Evolutionary conservation across 2,797 vertebrate genomes (phyloP).

Genomic region (Rhynchotus rufescens): DNA sequence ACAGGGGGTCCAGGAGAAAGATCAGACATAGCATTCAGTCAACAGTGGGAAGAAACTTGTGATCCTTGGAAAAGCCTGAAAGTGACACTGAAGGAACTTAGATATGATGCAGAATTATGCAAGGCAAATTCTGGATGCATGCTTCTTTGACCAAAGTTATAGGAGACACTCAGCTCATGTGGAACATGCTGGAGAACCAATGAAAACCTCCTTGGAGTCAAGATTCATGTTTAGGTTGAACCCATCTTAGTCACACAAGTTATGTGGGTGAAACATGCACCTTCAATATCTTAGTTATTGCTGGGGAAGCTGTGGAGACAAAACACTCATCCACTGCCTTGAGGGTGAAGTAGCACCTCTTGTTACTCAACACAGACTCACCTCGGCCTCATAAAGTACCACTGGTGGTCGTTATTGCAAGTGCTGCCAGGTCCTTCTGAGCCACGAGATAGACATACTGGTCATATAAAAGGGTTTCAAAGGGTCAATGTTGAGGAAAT

Average conservation of each 20-base stretch:
- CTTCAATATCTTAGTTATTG: conserved; percentile 9
- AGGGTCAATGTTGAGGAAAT: not conserved
- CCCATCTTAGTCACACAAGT: not conserved
- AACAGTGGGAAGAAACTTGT: not conserved
- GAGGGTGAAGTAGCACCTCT: not conserved
- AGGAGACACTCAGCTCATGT: not conserved
- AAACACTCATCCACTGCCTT: not conserved
- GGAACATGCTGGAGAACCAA: conserved; percentile 15
- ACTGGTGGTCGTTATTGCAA: not conserved
- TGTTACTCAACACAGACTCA: not conserved
- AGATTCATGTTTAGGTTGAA: conserved; percentile 38
- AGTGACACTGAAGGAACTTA: not conserved
- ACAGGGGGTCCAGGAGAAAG: conserved; percentile 80
- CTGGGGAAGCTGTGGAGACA: not conserved
- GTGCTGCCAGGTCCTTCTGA: conserved; percentile 9
- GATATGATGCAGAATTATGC: not conserved
- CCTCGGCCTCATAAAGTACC: not conserved
- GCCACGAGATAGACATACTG: not conserved
- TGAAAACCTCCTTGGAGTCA: conserved; percentile 2
- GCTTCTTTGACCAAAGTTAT: not conserved
- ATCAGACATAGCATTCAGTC: conserved; percentile 53
- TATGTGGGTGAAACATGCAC: not conserved
- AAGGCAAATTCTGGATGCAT: not conserved
- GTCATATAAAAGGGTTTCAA: not conserved
- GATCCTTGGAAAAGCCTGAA: conserved; percentile 2